These are phyloP conservation scores for honey bee (Apis mellifera) DNA, from an alignment of 1,140 invertebrate genomes.

Conservation along the genomic window DNA sequence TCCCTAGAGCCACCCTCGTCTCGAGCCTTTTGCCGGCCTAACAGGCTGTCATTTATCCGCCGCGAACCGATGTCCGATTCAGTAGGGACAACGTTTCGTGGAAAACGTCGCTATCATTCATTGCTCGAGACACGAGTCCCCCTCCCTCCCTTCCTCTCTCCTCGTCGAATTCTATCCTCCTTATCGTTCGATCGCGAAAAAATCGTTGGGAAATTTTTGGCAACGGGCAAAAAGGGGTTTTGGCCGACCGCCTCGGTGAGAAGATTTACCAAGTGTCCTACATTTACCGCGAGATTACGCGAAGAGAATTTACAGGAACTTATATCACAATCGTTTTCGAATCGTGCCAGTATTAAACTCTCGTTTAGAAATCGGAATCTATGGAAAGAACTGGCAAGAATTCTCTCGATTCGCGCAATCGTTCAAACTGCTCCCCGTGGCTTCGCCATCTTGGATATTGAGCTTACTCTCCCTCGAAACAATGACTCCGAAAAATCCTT, in stretches of 20 bases:
- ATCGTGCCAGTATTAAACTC: slow-evolving; percentile 51
- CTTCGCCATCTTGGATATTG: slow-evolving; percentile 47
- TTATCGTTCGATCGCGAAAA: background rate
- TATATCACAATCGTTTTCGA: slow-evolving; percentile 48
- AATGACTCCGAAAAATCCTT: slow-evolving; percentile 38
- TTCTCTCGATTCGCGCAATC: slow-evolving; percentile 54
- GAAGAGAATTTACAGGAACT: slow-evolving; percentile 9
- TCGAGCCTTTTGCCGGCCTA: slow-evolving; percentile 62
- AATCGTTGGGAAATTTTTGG: background rate
- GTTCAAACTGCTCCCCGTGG: slow-evolving; percentile 6
- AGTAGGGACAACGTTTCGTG: slow-evolving; percentile 52
- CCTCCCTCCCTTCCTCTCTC: rapidly evolving
- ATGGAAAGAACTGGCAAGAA: slow-evolving; percentile 22
- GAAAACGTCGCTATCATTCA: slow-evolving; percentile 50
- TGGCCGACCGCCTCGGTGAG: too few relatives aligned
- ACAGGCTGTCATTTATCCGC: slow-evolving; percentile 68
- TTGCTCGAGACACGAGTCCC: background rate
- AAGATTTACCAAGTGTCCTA: too few relatives aligned
- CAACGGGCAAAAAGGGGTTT: too few relatives aligned
- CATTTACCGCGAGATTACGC: background rate
- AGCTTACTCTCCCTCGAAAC: slow-evolving; percentile 48
- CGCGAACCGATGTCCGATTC: slow-evolving; percentile 55
- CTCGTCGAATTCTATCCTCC: background rate
- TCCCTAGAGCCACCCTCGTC: slow-evolving; percentile 51
- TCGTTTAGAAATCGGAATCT: slow-evolving; percentile 25